Base-by-base conservation (phyloP, 2,113 vertebrate species). In the Pleuronectes platessa region DNA sequence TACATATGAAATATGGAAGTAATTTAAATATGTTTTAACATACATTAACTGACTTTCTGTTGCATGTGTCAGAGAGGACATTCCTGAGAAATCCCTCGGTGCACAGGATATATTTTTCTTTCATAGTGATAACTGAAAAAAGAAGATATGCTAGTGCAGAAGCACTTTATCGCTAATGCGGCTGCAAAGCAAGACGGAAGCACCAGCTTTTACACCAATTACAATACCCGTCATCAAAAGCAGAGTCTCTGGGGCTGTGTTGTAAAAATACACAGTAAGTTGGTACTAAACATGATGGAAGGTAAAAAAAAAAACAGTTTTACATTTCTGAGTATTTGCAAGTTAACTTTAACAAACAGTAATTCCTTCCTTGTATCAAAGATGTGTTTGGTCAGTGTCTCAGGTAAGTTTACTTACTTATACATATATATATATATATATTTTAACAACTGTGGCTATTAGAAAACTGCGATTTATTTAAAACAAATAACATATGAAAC, bases 21-120 rank as follows among this genome's bases (percentile, higher is more conserved):
- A 20, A 74, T 78, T 83, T 63, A 26, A 72, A 62, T 40, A 63
- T 0, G 3, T 42, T 84, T 71, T 65, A 54, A 68, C 53, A 60
- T 40, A 11, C 59, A 59, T 56, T 0, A 12, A 35, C 20, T 76
- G 42, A 45, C 6, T 37, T 0, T 45, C 42, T 45, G 35, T 37
- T 37, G 35, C 35, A 2, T 37, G 35, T 58, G 61, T 49, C 71
- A 58, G 21, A 20, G 27, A 59, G 31, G 58, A 45, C 40, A 18
- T 63, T 45, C 3, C 40, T 42, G 40, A 42, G 40, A 42, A 42
- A 42, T 14, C 14, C 12, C 4, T 53, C 15, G 59, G 23, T 21
- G 37, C 20, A 54, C 14, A 49, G 17, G n/a, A 21, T 45, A 42
- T 53, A n/a, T 21, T 51, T 71, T 68, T 40, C 31, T 31, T 31